These are phyloP conservation scores for Platyscapa corneri DNA, from an alignment of 1,140 invertebrate species.

Conservation along the genomic window DNA sequence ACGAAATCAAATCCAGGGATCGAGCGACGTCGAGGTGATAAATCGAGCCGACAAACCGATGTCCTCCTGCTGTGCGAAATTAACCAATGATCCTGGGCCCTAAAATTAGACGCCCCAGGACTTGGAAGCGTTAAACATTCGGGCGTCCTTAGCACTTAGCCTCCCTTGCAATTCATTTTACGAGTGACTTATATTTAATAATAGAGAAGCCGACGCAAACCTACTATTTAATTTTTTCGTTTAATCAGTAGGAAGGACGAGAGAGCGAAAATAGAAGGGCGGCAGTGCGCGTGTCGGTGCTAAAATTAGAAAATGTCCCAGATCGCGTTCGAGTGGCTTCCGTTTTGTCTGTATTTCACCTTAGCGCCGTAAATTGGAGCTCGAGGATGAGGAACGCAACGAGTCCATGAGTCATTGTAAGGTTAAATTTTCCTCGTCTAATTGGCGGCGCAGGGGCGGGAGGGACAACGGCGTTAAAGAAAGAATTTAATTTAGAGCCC, in stretches of 20 bases:
- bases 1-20: too few relatives aligned
- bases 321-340: constrained; percentile 1
- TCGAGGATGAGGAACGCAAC: neutral
- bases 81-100: too few relatives aligned
- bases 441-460: neutral
- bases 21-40: too few relatives aligned
- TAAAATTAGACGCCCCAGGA: neutral
- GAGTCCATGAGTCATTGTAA: neutral
- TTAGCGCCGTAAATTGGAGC: neutral
- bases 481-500: too few relatives aligned
- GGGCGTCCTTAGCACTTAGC: too few relatives aligned
- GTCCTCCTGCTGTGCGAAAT: too few relatives aligned
- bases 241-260: neutral
- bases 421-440: neutral
- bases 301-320: constrained; percentile 19
- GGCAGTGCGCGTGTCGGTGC: neutral
- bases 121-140: neutral
- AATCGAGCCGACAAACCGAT: too few relatives aligned
- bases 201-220: neutral
- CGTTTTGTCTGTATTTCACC: neutral
- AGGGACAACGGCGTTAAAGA: too few relatives aligned
- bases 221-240: neutral
- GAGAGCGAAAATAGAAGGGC: neutral
- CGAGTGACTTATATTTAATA: neutral
- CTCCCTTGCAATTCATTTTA: too few relatives aligned